Evolutionary conservation across 2,888 invertebrate genomes (phyloP), one percentile per base, ranked within the genome.

Genomic region (Rapana venosa): DNA sequence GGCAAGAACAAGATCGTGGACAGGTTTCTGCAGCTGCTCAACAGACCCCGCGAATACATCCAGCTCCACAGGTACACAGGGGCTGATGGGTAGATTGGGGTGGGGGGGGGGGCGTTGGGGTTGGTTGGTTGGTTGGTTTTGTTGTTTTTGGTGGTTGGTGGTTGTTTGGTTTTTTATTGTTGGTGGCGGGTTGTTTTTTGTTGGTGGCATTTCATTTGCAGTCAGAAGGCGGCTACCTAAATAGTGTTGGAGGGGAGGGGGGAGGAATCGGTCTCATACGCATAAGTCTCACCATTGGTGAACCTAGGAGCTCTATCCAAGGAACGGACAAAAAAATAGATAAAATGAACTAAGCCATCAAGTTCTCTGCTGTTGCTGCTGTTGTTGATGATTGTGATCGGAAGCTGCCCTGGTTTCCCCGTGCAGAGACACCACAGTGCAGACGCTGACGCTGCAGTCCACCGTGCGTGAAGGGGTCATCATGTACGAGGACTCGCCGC

Each of bases 1-100:
- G 99, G 99, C 0, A 99, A 99, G 96, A 99, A 99, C 96, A 99
- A 99, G 96, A 97, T 99, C 26, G 98, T 98, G 0, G 99, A 99
- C 96, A 97, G 98, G 92, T 97, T 99, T 92, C 96, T 99, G 0
- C 98, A 98, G 94, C 96, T 99, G 20, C 96, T 99, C 93, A 98
- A 98, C 94, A 97, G 98, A 85, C 99, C 99, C 0, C 97, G 99
- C 90, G 99, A 99, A 96, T 99, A 99, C 94, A 98, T 99, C 91
- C 99, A 99, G 95, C 96, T 99, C 36, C 98, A 98, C 94, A 96
- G 96, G 96, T 96, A 83, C 6, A 13, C 22, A 0, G 61, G 70
- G 5, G 74, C 2, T 66, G 66, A 66, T 17, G 66, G 66, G 2
- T 17, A 26, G 66, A 66, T 1, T 66, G 13, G 74, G 74, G 74